Conservation (phyloP, 1,140 invertebrate species). For the Dicyema japonicum region DNA sequence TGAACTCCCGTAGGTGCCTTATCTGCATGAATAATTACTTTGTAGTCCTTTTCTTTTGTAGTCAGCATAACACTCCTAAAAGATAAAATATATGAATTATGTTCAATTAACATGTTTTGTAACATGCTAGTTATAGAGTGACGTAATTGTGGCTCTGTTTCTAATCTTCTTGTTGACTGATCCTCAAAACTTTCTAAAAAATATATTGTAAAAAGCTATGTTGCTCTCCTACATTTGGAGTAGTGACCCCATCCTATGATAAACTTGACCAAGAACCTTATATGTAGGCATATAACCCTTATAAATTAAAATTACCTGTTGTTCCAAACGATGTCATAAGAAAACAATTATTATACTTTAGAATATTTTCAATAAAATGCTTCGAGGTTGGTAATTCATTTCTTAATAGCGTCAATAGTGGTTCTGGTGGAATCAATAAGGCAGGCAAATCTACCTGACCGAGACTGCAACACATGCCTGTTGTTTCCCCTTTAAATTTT, state of each 20-base stretch:
- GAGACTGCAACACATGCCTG: not conserved
- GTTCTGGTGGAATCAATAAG: not conserved
- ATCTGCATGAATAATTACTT: conserved; percentile 10
- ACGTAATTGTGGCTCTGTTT: no score
- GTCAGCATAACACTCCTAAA: conserved; percentile 13
- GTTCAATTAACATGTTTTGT: conserved; percentile 11
- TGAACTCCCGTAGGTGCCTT: conserved; percentile 15
- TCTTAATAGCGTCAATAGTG: not conserved
- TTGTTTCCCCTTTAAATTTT: not conserved
- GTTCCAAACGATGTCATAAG: conserved; percentile 3
- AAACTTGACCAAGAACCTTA: not conserved
- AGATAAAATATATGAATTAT: conserved; percentile 10
- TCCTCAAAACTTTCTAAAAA: no score
- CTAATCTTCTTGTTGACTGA: no score
- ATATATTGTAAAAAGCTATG: conserved; percentile 1
- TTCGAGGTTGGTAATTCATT: not conserved
- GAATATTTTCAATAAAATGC: conserved; percentile 3
- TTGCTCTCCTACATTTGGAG: not conserved
- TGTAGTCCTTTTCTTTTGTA: conserved; percentile 6
- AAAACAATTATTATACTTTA: conserved; percentile 2
- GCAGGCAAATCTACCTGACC: not conserved
- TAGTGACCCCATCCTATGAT: conserved; percentile 1
- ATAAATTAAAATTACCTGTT: conserved; percentile 4
- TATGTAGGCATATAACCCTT: no score
- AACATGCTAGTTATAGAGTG: no score